Evolutionary conservation across 2,888 invertebrate genomes (phyloP).

Genomic region (Rotaria socialis): DNA sequence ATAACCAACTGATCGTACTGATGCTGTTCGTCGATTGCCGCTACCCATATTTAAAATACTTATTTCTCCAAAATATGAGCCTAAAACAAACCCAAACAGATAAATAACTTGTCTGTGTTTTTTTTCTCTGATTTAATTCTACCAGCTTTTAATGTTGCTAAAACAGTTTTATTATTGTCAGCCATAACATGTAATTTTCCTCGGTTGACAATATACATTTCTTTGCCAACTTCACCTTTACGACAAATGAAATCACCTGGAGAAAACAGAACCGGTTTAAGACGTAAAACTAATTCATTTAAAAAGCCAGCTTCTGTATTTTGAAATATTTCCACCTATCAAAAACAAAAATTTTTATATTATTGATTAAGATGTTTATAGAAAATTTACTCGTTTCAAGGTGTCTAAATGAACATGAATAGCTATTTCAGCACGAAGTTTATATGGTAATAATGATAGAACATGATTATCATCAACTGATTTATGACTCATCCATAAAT

Average conservation of each 20-base stretch:
- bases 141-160: conserved; percentile 89
- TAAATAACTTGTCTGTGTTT: not conserved
- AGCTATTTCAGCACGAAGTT: conserved; percentile 95
- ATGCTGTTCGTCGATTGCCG: conserved; percentile 95
- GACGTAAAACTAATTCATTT: conserved; percentile 86
- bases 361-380: not conserved
- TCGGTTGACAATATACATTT: conserved; percentile 96
- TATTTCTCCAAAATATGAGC: conserved; percentile 99
- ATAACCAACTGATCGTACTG: conserved; percentile 90
- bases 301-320: conserved; percentile 98
- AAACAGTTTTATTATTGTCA: conserved; percentile 87
- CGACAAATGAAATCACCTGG: conserved; percentile 97
- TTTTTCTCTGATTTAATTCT: not conserved
- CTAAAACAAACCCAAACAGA: not conserved
- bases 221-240: conserved; percentile 98
- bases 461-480: conserved; percentile 46
- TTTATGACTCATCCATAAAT: conserved; percentile 49
- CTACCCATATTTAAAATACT: conserved; percentile 93
- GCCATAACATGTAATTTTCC: conserved; percentile 66
- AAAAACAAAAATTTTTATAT: not conserved
- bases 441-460: conserved; percentile 66
- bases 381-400: conserved; percentile 70
- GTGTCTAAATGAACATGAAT: conserved; percentile 98
- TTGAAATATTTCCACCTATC: conserved; percentile 80
- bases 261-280: conserved; percentile 90